Conservation (phyloP, 2,797 vertebrate species). For the Crax fasciolata region DNA sequence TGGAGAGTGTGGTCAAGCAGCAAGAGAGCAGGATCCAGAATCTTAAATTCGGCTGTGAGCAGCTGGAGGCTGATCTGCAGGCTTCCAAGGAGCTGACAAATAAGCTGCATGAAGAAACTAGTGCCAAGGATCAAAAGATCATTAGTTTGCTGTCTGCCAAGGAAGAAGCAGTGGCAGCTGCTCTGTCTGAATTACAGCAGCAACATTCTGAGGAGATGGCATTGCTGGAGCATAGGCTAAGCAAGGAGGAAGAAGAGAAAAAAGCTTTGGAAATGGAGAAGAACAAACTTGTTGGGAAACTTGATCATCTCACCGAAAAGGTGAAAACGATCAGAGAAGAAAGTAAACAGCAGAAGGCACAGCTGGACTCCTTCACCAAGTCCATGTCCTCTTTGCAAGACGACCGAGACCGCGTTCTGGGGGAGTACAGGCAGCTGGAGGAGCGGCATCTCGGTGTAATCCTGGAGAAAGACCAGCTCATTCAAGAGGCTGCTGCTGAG, state of each 20-base stretch:
- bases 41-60: constrained; percentile 88
- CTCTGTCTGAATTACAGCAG: constrained; percentile 73
- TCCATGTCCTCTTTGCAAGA: constrained; percentile 98
- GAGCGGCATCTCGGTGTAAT: constrained; percentile 90
- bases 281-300: constrained; percentile 82
- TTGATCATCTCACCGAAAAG: constrained; percentile 83
- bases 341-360: constrained; percentile 85
- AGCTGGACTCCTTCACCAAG: constrained; percentile 91
- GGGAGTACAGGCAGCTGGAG: constrained; percentile 93
- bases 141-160: constrained; percentile 90
- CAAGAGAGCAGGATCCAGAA: constrained; percentile 88
- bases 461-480: constrained; percentile 93
- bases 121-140: constrained; percentile 91
- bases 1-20: constrained; percentile 82
- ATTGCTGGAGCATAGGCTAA: constrained; percentile 80
- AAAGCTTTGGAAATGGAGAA: constrained; percentile 86
- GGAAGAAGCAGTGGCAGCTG: constrained; percentile 88
- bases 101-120: constrained; percentile 87
- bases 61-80: constrained; percentile 91
- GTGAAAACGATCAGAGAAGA: constrained; percentile 85
- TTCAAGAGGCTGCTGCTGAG: constrained; percentile 95
- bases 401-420: constrained; percentile 91
- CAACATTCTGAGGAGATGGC: constrained; percentile 89
- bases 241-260: constrained; percentile 83
- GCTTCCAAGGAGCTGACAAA: constrained; percentile 89